Percentiles rank a stretch among this genome's conserved stretches.
Conservation (phyloP, 1,140 invertebrate species). For the Saccostrea glomerata region DNA sequence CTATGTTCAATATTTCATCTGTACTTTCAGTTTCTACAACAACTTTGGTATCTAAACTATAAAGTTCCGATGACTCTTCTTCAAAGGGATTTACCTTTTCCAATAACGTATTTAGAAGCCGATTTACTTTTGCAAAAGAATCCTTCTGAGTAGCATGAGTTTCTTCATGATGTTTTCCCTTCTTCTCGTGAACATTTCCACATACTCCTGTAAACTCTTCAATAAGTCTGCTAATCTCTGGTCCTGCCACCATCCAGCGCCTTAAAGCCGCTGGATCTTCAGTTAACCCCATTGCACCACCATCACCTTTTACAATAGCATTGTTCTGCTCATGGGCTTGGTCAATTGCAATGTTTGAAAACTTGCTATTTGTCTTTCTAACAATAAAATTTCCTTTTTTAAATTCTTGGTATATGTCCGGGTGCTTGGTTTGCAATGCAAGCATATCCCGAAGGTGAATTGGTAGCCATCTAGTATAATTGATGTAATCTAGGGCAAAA, state of each 20-base stretch:
- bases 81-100: neutral
- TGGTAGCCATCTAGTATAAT: slow-evolving; percentile 67
- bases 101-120: neutral
- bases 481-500: slow-evolving; percentile 63
- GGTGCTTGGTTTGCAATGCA: too few species aligned
- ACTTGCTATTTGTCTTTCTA: neutral
- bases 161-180: neutral
- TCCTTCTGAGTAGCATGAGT: neutral
- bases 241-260: too few species aligned
- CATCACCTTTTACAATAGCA: neutral
- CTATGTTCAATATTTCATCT: neutral
- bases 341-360: slow-evolving; percentile 9
- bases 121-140: neutral
- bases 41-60: neutral
- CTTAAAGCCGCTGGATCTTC: too few species aligned
- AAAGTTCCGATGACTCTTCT: neutral
- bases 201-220: too few species aligned
- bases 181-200: too few species aligned
- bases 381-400: neutral
- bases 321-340: slow-evolving; percentile 16
- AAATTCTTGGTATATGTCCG: neutral
- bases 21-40: neutral
- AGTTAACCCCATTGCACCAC: neutral
- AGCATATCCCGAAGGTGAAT: slow-evolving; percentile 56
- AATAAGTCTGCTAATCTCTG: too few species aligned